These are phyloP conservation scores for Cavia aperea DNA, from an alignment of 2,113 vertebrate genomes.

Conservation along the genomic window DNA sequence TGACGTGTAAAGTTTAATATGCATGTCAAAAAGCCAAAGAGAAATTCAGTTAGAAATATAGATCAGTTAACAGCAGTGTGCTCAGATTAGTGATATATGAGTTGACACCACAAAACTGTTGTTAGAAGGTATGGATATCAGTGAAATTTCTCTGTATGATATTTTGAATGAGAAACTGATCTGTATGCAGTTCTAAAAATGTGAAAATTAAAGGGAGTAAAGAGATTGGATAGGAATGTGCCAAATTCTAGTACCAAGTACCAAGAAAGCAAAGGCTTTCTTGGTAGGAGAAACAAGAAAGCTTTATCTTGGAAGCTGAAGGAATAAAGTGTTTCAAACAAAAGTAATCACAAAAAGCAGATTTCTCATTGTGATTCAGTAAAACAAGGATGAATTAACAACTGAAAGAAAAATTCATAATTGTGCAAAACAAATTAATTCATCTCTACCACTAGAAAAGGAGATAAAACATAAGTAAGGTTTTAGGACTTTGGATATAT, in stretches of 20 bases:
- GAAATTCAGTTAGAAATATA: not conserved
- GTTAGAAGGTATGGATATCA: not conserved
- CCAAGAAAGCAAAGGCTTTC: not conserved
- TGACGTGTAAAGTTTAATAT: not conserved
- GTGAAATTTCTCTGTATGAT: not conserved
- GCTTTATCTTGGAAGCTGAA: not conserved
- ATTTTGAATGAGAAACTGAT: not conserved
- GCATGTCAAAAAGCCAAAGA: not conserved
- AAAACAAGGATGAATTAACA: not conserved
- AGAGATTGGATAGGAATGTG: not conserved
- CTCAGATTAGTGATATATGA: not conserved
- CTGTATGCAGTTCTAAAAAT: not conserved
- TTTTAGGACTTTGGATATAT: not conserved
- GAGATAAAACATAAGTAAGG: not conserved
- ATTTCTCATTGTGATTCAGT: not conserved
- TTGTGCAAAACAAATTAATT: not conserved
- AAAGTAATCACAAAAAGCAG: not conserved
- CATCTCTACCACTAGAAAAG: not conserved
- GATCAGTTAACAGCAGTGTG: rapidly evolving
- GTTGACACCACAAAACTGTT: not conserved
- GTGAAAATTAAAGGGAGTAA: not conserved
- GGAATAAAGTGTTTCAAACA: not conserved
- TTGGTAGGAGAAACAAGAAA: not conserved
- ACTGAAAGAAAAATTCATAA: not conserved
- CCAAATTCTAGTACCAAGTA: not conserved